Conservation (phyloP, 2,888 invertebrate species). For the Catonia carolina region DNA sequence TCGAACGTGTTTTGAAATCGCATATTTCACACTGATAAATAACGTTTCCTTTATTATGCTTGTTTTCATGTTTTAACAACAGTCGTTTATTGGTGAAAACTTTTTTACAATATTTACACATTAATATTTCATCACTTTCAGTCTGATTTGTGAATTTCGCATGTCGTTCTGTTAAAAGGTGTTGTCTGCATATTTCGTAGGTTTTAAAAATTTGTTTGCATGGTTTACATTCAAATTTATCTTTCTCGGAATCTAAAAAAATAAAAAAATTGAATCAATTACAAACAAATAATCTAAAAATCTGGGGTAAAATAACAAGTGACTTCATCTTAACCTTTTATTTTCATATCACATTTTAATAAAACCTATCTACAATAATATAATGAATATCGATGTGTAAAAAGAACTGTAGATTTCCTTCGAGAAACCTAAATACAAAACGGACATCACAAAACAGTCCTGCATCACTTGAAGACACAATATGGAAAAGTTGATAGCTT, state of each 20-base stretch:
- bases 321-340: no score
- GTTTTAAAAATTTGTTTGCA: slow-evolving; percentile 12
- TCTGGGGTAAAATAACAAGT: no score
- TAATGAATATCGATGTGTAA: no score
- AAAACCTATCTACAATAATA: no score
- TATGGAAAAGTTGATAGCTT: no score
- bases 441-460: no score
- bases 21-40: slow-evolving; percentile 8
- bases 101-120: slow-evolving; percentile 7
- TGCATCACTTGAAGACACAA: no score
- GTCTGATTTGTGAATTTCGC: neutral
- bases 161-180: neutral
- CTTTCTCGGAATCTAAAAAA: slow-evolving; percentile 3
- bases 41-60: neutral
- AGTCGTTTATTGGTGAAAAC: neutral
- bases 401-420: no score
- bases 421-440: no score
- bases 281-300: no score
- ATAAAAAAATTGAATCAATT: neutral
- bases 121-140: neutral
- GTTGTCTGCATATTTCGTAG: neutral
- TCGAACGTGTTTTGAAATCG: slow-evolving; percentile 1
- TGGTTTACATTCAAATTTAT: neutral
- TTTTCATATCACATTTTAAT: no score
- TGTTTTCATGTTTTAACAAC: slow-evolving; percentile 6